Base-by-base conservation (phyloP, 2,888 invertebrate genomes). In the Zygogramma bicolorata region DNA sequence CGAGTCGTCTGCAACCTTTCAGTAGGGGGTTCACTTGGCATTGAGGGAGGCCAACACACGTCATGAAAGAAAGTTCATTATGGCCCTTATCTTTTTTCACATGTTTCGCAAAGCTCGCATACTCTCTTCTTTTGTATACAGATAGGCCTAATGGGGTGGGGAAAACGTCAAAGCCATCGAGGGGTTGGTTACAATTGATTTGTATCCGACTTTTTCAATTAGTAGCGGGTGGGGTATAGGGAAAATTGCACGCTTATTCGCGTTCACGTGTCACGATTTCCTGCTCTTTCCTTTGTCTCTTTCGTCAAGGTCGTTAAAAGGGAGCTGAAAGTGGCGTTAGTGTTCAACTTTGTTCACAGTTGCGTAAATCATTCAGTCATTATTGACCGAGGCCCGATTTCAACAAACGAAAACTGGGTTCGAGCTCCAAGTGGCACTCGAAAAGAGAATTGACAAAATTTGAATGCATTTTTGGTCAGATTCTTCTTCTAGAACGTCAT, bases 51-150 rank as follows among this genome's bases (percentile, higher is more conserved):
- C 13, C 46, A 20, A 67, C 59, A 42, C 61, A 68, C 60, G 65
- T 72, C 72, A 68, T 62, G 60, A 68, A 72, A 61, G 68, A 68
- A 68, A 72, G 68, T 65, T 72, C 68, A 72, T 72, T 68, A 69
- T 34, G 53, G 25, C 65, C 68, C 68, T 71, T 68, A 62, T 67
- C 57, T 71, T 68, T 71, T 68, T 72, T 68, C 68, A 65, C 72
- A 65, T 72, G 68, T 72, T 61, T 58, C 61, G 60, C 65, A 68
- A 38, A 59, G 40, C 59, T 46, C 49, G 53, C 65, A 4, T 38
- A 68, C 65, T 63, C 49, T 27, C 49, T n/a, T 42, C 42, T 42
- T 61, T 31, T 61, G 61, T 61, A 38, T 38, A n/a, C n/a, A 22
- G 42, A 25, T 63, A 27, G 7, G 27, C 10, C 62, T 62, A 62